A percentile compares a stretch with the other conserved stretches of the same genome.
These are phyloP conservation scores for Sebastes oblongus DNA, from an alignment of 2,797 vertebrate species.

Conservation along the genomic window DNA sequence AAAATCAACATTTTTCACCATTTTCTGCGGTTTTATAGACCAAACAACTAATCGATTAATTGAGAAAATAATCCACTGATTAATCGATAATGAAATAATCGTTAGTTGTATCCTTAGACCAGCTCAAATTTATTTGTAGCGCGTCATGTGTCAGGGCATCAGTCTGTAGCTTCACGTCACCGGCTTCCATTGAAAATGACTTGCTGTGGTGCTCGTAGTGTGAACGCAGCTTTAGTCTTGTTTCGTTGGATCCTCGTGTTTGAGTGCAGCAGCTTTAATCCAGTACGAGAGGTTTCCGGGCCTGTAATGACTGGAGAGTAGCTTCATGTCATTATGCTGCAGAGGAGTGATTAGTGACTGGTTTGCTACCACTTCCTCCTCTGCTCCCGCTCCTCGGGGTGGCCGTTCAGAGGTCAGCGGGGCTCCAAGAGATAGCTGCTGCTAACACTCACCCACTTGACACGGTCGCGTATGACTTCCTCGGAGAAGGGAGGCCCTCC, in stretches of 20 bases:
- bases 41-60: too few species aligned
- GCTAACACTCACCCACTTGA: conserved; percentile 7
- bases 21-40: too few species aligned
- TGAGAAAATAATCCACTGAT: too few species aligned
- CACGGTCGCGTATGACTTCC: background rate
- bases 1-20: too few species aligned
- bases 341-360: conserved; percentile 21
- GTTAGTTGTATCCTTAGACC: too few species aligned
- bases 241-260: background rate
- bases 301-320: background rate
- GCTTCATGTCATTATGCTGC: conserved; percentile 5
- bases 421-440: background rate
- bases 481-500: conserved; percentile 16
- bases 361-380: background rate
- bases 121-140: too few species aligned
- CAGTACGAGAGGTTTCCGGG: background rate
- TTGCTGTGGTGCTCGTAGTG: too few species aligned
- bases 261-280: background rate
- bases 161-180: too few species aligned
- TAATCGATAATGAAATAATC: too few species aligned
- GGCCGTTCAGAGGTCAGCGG: background rate
- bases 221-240: background rate
- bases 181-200: too few species aligned
- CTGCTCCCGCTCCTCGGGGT: background rate
- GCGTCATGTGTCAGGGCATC: too few species aligned